phyloP scores from a whole-genome alignment of 2,797 vertebrate species.

The Centroberyx gerrardi region DNA sequence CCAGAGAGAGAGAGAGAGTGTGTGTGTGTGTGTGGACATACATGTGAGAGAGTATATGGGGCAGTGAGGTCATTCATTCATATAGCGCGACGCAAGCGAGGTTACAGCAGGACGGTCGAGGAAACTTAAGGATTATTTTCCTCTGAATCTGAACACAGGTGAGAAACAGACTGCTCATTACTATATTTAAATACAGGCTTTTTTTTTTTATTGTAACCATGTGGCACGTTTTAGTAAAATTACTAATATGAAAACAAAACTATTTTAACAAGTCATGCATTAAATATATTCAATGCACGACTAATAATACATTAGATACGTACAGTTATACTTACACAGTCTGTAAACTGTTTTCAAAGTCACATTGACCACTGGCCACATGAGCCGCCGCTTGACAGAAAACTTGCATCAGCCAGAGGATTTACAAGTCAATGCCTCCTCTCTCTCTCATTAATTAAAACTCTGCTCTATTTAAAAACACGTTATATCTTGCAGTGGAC shows the following conservation, averaged over 20 bases:
- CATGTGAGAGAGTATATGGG: conserved; percentile 4
- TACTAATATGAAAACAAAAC: too few species aligned
- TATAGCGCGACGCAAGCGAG: background rate
- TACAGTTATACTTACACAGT: conserved; percentile 20
- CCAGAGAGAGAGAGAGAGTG: background rate
- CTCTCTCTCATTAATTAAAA: background rate
- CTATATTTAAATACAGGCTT: too few species aligned
- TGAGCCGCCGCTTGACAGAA: background rate
- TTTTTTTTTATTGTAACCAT: rapidly evolving
- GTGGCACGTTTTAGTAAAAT: too few species aligned
- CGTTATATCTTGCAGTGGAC: too few species aligned
- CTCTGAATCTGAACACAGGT: conserved; percentile 39
- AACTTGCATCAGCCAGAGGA: conserved; percentile 41
- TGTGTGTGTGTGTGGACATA: background rate
- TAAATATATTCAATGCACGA: too few species aligned
- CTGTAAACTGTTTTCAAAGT: background rate
- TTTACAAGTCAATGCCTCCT: background rate
- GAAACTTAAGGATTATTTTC: background rate
- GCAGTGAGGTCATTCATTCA: background rate
- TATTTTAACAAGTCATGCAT: too few species aligned
- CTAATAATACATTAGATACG: too few species aligned
- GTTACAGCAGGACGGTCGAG: background rate
- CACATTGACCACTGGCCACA: background rate
- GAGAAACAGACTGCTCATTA: conserved; percentile 19
- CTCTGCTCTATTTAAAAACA: too few species aligned